Evolutionary conservation across 2,888 invertebrate species (phyloP).

Genomic region (Nematopogon swammerdamellus): DNA sequence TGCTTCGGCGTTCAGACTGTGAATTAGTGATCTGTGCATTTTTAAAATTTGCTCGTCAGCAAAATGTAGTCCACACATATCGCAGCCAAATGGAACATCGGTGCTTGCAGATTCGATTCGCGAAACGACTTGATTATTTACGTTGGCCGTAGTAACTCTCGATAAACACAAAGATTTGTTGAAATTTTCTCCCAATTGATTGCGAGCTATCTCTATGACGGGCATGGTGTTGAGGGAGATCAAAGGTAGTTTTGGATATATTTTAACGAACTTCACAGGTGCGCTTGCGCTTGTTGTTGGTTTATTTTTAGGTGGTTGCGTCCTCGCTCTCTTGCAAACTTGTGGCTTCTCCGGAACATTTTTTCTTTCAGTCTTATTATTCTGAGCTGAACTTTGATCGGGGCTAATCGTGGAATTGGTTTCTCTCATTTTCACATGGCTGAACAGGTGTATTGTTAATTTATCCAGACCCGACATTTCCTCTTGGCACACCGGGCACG

Average conservation of each 20-base stretch:
- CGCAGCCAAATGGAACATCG: constrained; percentile 31
- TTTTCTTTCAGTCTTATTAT: constrained; percentile 16
- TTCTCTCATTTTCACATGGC: constrained; percentile 53
- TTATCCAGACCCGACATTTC: constrained; percentile 74
- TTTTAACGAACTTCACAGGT: constrained; percentile 44
- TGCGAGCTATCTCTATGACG: constrained; percentile 28
- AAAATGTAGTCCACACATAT: constrained; percentile 71
- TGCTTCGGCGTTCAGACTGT: constrained; percentile 17
- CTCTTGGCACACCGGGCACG: constrained; percentile 77
- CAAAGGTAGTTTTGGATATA: constrained; percentile 44
- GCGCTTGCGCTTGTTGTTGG: constrained; percentile 19
- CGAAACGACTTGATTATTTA: no score
- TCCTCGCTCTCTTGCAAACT: constrained; percentile 16
- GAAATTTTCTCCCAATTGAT: constrained; percentile 10
- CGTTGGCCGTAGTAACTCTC: no score
- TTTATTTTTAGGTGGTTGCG: constrained; percentile 41
- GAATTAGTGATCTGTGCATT: constrained; percentile 73
- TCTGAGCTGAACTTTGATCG: constrained; percentile 15
- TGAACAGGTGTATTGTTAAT: constrained; percentile 78
- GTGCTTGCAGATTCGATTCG: background rate
- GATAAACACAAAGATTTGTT: background rate
- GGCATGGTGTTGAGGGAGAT: constrained; percentile 34
- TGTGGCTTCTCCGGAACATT: constrained; percentile 17
- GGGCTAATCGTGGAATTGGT: constrained; percentile 17
- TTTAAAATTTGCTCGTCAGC: constrained; percentile 65